phyloP scores from a whole-genome alignment of 2,797 vertebrate species.

The Loriculus beryllinus region DNA sequence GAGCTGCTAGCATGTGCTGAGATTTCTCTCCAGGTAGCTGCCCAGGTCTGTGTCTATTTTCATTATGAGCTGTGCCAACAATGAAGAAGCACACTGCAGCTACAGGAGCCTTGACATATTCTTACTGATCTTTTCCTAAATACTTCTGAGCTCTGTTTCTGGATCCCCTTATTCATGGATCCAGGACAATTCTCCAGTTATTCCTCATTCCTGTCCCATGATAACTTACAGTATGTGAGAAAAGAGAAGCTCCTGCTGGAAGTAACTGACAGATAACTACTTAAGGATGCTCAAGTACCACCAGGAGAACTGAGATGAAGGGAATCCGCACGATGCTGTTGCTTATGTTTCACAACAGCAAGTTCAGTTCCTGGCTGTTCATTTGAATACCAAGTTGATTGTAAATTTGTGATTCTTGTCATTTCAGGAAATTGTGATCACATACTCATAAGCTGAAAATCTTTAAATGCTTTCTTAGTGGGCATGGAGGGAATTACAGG shows the following conservation, averaged over 20 bases:
- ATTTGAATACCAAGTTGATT: not conserved
- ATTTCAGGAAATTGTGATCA: not conserved
- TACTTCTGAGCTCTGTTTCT: not conserved
- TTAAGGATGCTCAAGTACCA: not conserved
- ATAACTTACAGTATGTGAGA: not conserved
- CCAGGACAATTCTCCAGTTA: not conserved
- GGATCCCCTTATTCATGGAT: not conserved
- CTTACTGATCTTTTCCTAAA: not conserved
- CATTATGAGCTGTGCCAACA: not conserved
- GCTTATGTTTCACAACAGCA: not conserved
- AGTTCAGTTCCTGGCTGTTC: not conserved
- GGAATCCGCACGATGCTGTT: rapidly evolving
- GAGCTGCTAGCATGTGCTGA: not conserved
- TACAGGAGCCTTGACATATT: not conserved
- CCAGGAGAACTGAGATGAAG: not conserved
- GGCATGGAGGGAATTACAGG: not conserved
- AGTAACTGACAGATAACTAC: not conserved
- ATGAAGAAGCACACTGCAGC: not conserved
- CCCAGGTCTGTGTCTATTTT: rapidly evolving
- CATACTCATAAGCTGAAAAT: not conserved
- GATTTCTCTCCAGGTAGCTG: not conserved
- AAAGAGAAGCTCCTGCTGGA: not conserved
- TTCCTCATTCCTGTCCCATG: not conserved
- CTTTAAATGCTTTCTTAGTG: not conserved
- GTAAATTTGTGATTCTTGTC: not conserved